Conservation (phyloP, 2,113 vertebrate species). For the Spea bombifrons region DNA sequence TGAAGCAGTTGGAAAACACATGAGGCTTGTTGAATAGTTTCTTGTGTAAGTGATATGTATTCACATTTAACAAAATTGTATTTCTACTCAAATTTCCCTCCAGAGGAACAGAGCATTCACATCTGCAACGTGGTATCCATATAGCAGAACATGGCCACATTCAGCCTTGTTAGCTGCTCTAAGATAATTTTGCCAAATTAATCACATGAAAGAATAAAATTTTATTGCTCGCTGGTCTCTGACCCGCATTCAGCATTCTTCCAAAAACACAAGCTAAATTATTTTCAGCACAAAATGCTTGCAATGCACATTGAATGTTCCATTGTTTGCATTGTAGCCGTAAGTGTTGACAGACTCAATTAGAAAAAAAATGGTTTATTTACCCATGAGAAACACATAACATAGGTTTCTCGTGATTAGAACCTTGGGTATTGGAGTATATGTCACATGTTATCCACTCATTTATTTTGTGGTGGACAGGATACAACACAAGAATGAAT, state of each 20-base stretch:
- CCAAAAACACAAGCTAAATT: slow-evolving; percentile 36
- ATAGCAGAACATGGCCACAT: slow-evolving; percentile 13
- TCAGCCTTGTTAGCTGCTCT: slow-evolving; percentile 22
- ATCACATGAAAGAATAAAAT: slow-evolving; percentile 46
- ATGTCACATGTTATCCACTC: slow-evolving; percentile 25
- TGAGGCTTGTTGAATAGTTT: slow-evolving; percentile 36
- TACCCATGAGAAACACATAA: slow-evolving; percentile 40
- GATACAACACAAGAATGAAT: too few relatives aligned
- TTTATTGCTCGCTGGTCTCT: slow-evolving; percentile 43
- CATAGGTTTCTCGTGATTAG: slow-evolving; percentile 29
- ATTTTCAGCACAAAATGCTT: slow-evolving; percentile 42
- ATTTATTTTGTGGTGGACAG: not conserved
- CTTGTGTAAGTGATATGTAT: slow-evolving; percentile 43
- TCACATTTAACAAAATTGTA: slow-evolving; percentile 33
- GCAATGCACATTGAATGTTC: slow-evolving; percentile 43
- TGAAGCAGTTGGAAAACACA: slow-evolving; percentile 37
- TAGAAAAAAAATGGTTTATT: slow-evolving; percentile 38
- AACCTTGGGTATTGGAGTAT: slow-evolving; percentile 30
- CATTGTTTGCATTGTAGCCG: slow-evolving; percentile 36
- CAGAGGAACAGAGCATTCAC: slow-evolving; percentile 27
- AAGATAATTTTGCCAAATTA: slow-evolving; percentile 44
- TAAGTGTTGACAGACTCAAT: slow-evolving; percentile 41
- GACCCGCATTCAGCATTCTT: slow-evolving; percentile 36
- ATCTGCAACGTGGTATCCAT: slow-evolving; percentile 39
- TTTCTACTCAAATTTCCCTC: slow-evolving; percentile 43